Evolutionary conservation across 2,113 vertebrate species (phyloP).

Genomic region (Empidonax alnorum): DNA sequence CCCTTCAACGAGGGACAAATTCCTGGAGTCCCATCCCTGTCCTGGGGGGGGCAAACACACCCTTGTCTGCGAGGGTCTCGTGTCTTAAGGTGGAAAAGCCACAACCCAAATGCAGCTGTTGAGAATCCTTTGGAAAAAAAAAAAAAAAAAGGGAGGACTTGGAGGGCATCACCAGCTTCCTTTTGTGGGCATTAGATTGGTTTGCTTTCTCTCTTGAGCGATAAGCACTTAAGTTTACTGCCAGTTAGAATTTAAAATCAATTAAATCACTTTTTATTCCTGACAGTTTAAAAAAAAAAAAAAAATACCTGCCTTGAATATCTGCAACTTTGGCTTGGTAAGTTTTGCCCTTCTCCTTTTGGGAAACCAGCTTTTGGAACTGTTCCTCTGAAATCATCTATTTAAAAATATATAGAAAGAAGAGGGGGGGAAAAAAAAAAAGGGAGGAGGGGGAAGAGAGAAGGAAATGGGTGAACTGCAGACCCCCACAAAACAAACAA

Average conservation of each 20-base stretch:
- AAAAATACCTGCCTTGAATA: neutral
- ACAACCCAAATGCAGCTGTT: neutral
- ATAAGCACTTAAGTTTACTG: constrained; percentile 21
- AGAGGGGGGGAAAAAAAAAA: neutral
- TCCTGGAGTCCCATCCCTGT: neutral
- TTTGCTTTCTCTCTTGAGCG: neutral
- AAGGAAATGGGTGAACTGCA: neutral
- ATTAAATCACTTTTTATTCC: constrained; percentile 2
- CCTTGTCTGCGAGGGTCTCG: neutral
- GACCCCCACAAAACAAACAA: neutral
- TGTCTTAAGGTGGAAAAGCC: constrained; percentile 15
- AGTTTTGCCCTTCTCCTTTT: neutral
- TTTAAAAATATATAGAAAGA: neutral
- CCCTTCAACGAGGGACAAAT: neutral
- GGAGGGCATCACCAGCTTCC: neutral
- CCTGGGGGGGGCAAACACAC: neutral
- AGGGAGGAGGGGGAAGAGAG: neutral
- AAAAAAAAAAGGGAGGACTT: neutral
- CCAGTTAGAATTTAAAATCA: neutral
- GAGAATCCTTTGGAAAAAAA: neutral
- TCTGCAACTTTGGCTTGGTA: constrained; percentile 23
- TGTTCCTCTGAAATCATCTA: neutral
- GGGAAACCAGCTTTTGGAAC: neutral
- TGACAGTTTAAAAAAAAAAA: neutral
- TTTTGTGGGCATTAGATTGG: neutral